Evolutionary conservation across 2,888 invertebrate genomes (phyloP).

Genomic region (Atethmia centrago): DNA sequence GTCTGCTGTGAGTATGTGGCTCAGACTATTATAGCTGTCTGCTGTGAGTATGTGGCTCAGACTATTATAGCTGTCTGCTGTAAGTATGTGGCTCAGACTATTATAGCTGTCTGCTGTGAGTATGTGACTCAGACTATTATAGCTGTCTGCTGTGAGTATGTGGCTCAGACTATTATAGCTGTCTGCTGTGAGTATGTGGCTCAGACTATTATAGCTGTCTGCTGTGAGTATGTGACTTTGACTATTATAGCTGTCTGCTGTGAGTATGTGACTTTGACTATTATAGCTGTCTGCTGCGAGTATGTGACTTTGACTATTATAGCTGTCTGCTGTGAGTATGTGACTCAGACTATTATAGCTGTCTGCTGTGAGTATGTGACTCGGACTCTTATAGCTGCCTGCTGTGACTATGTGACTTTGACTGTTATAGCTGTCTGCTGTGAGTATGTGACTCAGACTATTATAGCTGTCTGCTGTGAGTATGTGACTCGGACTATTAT

Average conservation of each 20-base stretch:
- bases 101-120: neutral
- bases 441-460: neutral
- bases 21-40: neutral
- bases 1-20: neutral
- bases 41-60: neutral
- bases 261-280: neutral
- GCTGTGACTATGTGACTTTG: neutral
- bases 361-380: neutral
- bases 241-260: neutral
- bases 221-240: neutral
- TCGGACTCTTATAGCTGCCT: no score
- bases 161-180: neutral
- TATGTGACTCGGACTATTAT: neutral
- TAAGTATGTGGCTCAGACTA: neutral
- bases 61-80: neutral
- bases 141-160: neutral
- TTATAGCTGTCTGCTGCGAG: neutral
- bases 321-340: neutral
- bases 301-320: neutral
- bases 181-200: neutral
- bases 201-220: neutral
- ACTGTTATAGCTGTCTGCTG: neutral
- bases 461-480: neutral
- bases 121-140: neutral
- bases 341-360: neutral